Percentiles rank a stretch among this genome's conserved stretches.
These are phyloP conservation scores for Chrysolina oricalcia DNA, from an alignment of 2,888 invertebrate species.

Conservation along the genomic window DNA sequence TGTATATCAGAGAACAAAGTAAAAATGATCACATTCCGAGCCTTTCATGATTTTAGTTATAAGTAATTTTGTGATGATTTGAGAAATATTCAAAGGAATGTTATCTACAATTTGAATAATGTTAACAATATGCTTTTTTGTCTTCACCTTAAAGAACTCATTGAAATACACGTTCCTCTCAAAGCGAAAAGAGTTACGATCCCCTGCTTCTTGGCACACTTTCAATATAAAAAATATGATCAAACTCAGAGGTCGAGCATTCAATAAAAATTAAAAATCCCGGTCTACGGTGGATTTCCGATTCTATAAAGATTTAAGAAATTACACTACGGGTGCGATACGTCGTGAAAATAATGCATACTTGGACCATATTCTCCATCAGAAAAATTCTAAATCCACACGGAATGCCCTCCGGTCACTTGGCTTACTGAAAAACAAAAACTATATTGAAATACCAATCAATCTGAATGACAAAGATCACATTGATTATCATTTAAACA, in stretches of 20 bases:
- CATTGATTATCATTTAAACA: no score
- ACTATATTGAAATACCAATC: no score
- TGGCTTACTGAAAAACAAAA: no score
- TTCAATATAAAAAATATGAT: constrained; percentile 18
- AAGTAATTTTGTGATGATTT: neutral
- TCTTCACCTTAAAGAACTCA: constrained; percentile 8
- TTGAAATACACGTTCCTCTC: constrained; percentile 21
- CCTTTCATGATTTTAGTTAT: constrained; percentile 19
- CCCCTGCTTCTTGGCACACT: constrained; percentile 28
- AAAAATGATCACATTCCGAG: constrained; percentile 23
- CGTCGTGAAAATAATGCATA: constrained; percentile 9
- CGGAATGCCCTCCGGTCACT: neutral
- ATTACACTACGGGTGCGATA: neutral
- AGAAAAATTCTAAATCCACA: constrained; percentile 20
- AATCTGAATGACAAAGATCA: no score
- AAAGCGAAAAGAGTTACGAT: constrained; percentile 22
- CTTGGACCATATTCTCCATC: constrained; percentile 13
- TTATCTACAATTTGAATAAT: no score
- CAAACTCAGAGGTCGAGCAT: constrained; percentile 22
- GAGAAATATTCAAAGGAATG: constrained; percentile 18
- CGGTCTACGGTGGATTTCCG: constrained; percentile 4
- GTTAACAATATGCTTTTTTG: constrained; percentile 20
- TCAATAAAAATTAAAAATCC: constrained; percentile 17
- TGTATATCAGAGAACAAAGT: constrained; percentile 18
- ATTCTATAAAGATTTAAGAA: constrained; percentile 10